These are phyloP conservation scores for Onthophagus taurus DNA, from an alignment of 1,140 invertebrate species.

Conservation along the genomic window DNA sequence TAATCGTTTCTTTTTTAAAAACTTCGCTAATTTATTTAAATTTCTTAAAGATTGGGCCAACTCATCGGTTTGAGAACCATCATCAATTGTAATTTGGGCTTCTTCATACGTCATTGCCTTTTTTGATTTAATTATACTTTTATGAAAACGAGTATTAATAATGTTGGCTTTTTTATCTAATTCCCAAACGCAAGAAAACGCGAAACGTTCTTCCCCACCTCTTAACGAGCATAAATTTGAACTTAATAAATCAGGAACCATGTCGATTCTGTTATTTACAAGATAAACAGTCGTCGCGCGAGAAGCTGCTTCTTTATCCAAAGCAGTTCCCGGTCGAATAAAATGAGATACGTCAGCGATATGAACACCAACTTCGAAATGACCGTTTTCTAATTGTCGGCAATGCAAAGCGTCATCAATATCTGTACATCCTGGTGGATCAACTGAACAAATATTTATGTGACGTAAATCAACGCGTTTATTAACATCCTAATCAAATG, in stretches of 20 bases:
- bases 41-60: conserved; percentile 68
- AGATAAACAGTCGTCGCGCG: conserved; percentile 86
- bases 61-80: conserved; percentile 58
- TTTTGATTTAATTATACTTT: conserved; percentile 85
- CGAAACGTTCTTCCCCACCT: conserved; percentile 76
- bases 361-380: conserved; percentile 86
- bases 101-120: conserved; percentile 91
- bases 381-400: conserved; percentile 59
- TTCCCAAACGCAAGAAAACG: conserved; percentile 93
- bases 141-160: conserved; percentile 71
- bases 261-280: conserved; percentile 80
- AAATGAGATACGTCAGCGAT: conserved; percentile 95
- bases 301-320: conserved; percentile 79
- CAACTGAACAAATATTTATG: conserved; percentile 88
- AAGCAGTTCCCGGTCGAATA: conserved; percentile 74
- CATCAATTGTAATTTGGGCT: conserved; percentile 89
- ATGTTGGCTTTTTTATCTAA: conserved; percentile 80
- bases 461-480: conserved; percentile 75
- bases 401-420: conserved; percentile 99
- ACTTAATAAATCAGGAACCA: conserved; percentile 77
- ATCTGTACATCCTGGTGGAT: conserved; percentile 98
- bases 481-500: conserved; percentile 58
- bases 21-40: conserved; percentile 83
- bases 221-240: conserved; percentile 88
- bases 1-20: conserved; percentile 74